Base-by-base conservation (phyloP, 2,113 vertebrate genomes). In the Dipodomys spectabilis region DNA sequence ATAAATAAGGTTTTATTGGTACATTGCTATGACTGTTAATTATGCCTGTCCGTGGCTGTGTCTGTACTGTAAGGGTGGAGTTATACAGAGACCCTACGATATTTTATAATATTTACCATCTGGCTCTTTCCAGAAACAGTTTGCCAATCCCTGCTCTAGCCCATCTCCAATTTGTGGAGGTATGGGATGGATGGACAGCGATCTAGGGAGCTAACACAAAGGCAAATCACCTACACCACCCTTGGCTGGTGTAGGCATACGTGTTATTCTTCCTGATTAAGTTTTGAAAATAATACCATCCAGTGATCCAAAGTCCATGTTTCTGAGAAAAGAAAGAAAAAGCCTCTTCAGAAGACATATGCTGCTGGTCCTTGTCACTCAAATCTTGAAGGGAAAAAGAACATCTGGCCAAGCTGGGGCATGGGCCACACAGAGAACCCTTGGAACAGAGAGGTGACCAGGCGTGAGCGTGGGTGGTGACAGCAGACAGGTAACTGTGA, bases 351-450 rank as follows among this genome's bases (percentile, higher is more conserved):
- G 32, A 82, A 82, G 82, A 92, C 73, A 83, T 19, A 57, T 0
- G 23, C 1, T 57, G 25, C 20, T 77, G 5, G 5, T 5, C 7
- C 1, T 68, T 30, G 57, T 18, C 7, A n/a, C 27, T 30, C 2
- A 49, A 39, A 44, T 45, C 22, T 35, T 68, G 57, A 1, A 53
- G 73, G 4, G 53, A 45, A 62, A 78, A 45, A 27, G 11, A 25
- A 62, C 11, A 19, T 5, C 30, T 7, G 45, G 22, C 27, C 28
- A 12, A 73, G 30, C 60, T 68, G 62, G 20, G 30, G 1, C 13
- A 8, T 0, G 5, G 16, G 4, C 18, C 2, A 1, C 30, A 23
- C 0, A 25, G 35, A 1, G 62, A 69, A 9, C 22, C 67, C 44
- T 30, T 72, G 22, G 9, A 44, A 8, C 0, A 22, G 72, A 25